These are phyloP conservation scores for Toxotes jaculatrix DNA, from an alignment of 2,113 vertebrate genomes.

Conservation along the genomic window DNA sequence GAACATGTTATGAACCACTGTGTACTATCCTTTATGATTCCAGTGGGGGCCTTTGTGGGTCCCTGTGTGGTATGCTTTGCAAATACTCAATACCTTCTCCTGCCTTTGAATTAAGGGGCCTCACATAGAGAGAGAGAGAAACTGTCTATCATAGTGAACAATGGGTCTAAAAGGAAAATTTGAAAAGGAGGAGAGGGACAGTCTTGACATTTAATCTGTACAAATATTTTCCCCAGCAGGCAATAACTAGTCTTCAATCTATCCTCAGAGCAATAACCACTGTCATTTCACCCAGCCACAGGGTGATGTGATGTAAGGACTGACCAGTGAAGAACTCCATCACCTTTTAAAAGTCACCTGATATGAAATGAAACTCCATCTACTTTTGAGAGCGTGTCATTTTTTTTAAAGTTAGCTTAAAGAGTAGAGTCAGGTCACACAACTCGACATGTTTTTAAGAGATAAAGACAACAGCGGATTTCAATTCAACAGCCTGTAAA, in stretches of 20 bases:
- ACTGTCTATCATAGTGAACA: conserved; percentile 84
- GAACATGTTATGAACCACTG: conserved; percentile 70
- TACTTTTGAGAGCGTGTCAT: not conserved
- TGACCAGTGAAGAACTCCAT: conserved; percentile 37
- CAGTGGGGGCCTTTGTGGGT: conserved; percentile 67
- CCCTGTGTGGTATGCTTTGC: conserved; percentile 80
- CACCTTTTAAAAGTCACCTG: conserved; percentile 22
- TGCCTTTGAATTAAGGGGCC: conserved; percentile 78
- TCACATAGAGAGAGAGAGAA: conserved; percentile 82
- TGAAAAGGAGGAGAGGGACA: conserved; percentile 75
- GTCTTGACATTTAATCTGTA: conserved; percentile 83
- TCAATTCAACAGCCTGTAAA: not conserved
- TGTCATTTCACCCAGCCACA: conserved; percentile 64
- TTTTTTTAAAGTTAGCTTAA: not conserved
- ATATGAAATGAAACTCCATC: conserved; percentile 32
- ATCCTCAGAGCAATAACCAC: conserved; percentile 65
- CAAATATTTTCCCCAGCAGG: conserved; percentile 80
- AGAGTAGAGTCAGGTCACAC: not conserved
- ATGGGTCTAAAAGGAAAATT: conserved; percentile 82
- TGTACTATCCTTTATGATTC: conserved; percentile 69
- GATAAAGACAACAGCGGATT: not conserved
- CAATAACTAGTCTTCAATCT: conserved; percentile 68
- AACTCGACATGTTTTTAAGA: not conserved
- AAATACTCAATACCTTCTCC: conserved; percentile 75
- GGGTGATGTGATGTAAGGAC: conserved; percentile 33